Percentiles rank a stretch among this genome's conserved stretches.
Conservation (phyloP, 2,113 vertebrate genomes). For the Gadus chalcogrammus region DNA sequence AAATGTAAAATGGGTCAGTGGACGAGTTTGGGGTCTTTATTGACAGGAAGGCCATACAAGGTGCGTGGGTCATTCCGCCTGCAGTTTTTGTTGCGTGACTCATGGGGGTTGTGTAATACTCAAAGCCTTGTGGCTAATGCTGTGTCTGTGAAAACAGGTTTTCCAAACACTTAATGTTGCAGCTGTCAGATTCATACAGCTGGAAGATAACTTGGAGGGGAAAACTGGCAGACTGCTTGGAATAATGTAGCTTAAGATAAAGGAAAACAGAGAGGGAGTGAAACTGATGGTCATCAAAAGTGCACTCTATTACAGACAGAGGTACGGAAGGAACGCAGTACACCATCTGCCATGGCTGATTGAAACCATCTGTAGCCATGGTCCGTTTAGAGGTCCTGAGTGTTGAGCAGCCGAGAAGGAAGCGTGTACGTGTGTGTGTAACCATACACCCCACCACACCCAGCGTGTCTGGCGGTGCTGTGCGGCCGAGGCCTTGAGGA, state of each 20-base stretch:
- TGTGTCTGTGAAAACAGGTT: slow-evolving; percentile 25
- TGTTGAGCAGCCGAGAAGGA: slow-evolving; percentile 21
- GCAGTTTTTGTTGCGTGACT: slow-evolving; percentile 42
- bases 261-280: slow-evolving; percentile 18
- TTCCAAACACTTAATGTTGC: slow-evolving; percentile 11
- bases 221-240: slow-evolving; percentile 6
- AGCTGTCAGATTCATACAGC: slow-evolving; percentile 37
- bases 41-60: slow-evolving; percentile 10
- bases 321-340: slow-evolving; percentile 14
- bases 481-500: slow-evolving; percentile 23
- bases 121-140: slow-evolving; percentile 26
- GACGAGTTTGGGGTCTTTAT: slow-evolving; percentile 6
- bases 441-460: slow-evolving; percentile 29
- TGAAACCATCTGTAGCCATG: slow-evolving; percentile 45
- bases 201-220: slow-evolving; percentile 19
- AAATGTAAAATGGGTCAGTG: slow-evolving; percentile 29
- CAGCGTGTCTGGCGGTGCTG: slow-evolving; percentile 26
- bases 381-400: slow-evolving; percentile 14
- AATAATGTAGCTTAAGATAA: slow-evolving; percentile 3
- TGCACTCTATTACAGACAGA: slow-evolving; percentile 37
- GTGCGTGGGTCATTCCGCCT: slow-evolving; percentile 27
- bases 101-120: slow-evolving; percentile 47
- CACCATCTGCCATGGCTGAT: slow-evolving; percentile 40
- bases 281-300: slow-evolving; percentile 25
- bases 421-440: slow-evolving; percentile 23